A percentile compares a stretch with the other conserved stretches of the same genome.
These are phyloP conservation scores for Drosophila algonquin DNA, from an alignment of 2,888 invertebrate genomes.

Conservation along the genomic window DNA sequence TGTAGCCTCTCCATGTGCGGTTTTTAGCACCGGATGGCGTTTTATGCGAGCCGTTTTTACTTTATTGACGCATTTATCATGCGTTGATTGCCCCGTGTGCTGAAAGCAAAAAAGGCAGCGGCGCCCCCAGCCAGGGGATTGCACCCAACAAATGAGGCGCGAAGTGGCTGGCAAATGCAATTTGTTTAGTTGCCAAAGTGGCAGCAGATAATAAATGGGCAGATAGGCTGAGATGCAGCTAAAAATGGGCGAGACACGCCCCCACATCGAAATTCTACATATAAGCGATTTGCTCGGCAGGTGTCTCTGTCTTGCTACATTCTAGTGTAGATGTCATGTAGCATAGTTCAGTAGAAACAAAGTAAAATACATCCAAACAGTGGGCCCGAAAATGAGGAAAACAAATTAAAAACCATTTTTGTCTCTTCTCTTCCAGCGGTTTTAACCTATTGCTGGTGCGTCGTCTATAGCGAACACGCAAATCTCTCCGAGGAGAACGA, in stretches of 20 bases:
- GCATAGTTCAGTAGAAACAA: no score
- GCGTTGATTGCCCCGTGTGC: constrained; percentile 58
- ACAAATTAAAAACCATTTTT: neutral
- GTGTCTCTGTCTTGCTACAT: no score
- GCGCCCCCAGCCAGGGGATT: constrained; percentile 15
- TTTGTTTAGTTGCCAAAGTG: constrained; percentile 32
- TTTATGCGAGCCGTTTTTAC: constrained; percentile 46
- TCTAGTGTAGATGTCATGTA: no score
- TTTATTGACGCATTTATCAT: constrained; percentile 73
- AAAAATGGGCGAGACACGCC: constrained; percentile 19
- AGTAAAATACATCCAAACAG: neutral
- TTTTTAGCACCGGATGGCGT: constrained; percentile 68
- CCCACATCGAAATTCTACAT: neutral
- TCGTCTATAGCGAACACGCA: constrained; percentile 92
- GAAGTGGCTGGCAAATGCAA: constrained; percentile 56
- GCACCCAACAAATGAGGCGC: constrained; percentile 66
- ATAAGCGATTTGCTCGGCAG: no score
- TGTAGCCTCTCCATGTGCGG: constrained; percentile 50
- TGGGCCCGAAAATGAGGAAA: neutral
- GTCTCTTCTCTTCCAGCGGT: constrained; percentile 85
- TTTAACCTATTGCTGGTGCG: constrained; percentile 92
- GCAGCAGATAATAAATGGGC: constrained; percentile 36
- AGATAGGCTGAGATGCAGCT: no score
- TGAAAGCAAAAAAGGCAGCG: constrained; percentile 40
- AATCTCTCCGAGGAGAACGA: constrained; percentile 89